Conservation (phyloP, 92 coral and sea anemone genomes). For the Epizoanthus scotinus region DNA sequence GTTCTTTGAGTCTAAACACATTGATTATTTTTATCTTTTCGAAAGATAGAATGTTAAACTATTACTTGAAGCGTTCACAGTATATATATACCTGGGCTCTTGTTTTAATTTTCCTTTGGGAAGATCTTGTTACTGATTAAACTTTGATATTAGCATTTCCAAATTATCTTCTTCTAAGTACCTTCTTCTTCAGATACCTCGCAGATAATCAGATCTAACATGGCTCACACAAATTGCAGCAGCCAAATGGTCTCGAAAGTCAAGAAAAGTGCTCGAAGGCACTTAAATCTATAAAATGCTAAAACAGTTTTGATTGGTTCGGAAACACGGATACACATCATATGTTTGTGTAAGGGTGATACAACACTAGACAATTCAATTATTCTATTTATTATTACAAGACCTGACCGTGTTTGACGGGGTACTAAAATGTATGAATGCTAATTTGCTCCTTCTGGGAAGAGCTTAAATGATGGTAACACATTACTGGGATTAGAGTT, state of each 20-base stretch:
- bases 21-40: background rate
- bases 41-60: background rate
- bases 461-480: background rate
- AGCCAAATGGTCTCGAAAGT: background rate
- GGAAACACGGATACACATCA: background rate
- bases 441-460: background rate
- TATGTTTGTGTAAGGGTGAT: background rate
- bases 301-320: slow-evolving; percentile 3
- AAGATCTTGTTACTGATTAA: background rate
- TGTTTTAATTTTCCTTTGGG: background rate
- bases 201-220: background rate
- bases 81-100: background rate
- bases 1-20: background rate
- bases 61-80: background rate
- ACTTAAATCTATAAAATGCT: background rate
- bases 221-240: background rate
- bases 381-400: background rate
- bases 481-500: background rate
- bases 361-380: background rate
- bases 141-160: background rate
- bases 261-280: background rate
- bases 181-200: too few relatives aligned
- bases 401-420: background rate
- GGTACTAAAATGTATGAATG: background rate
- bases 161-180: background rate